Evolutionary conservation across 2,888 invertebrate genomes (phyloP), one percentile per base, ranked within the genome.

Genomic region (Scelioninae gen. 2): DNA sequence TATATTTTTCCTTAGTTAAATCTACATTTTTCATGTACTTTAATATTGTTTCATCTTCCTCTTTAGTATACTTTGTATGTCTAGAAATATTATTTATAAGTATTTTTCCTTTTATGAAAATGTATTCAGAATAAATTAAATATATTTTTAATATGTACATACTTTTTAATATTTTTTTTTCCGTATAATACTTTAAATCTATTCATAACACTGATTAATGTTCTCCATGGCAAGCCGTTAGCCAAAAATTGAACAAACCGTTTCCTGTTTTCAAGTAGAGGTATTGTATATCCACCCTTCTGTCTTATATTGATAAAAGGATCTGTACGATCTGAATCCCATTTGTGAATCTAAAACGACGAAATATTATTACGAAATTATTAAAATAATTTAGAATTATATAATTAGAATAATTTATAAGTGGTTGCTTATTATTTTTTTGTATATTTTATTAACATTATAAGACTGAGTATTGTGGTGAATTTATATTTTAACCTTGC

Each of bases 211-310:
- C 80, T 80, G 28, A 45, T 74, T 6, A 84, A 68, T 11, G 77
- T 74, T 74, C 84, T 78, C 76, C 76, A 78, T 9, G 82, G 82
- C 53, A 84, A 78, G 31, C 78, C 81, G 60, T 82, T 79, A 3
- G 81, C 82, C 48, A 84, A 53, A 73, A 80, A 84, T 43, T 79
- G 81, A n/a, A 79, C 73, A 72, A 84, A 84, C 63, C 64, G 81
- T 79, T 16, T 81, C 74, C 11, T 63, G 15, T 0, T 57, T 0
- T 5, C 15, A 22, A 11, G 35, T 2, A 2, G 13, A 13, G 13
- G 7, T 35, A 35, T 35, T 31, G 2, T 31, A 7, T 2, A 31
- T 35, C 13, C 13, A 1, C 13, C n/a, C 7, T 33, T 33, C 6
- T 10, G 3, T 31, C 16, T 9, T 48, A 78, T 70, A 0, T 11